Evolutionary conservation across 2,797 vertebrate genomes (phyloP).

Genomic region (Lacerta bilineata): DNA sequence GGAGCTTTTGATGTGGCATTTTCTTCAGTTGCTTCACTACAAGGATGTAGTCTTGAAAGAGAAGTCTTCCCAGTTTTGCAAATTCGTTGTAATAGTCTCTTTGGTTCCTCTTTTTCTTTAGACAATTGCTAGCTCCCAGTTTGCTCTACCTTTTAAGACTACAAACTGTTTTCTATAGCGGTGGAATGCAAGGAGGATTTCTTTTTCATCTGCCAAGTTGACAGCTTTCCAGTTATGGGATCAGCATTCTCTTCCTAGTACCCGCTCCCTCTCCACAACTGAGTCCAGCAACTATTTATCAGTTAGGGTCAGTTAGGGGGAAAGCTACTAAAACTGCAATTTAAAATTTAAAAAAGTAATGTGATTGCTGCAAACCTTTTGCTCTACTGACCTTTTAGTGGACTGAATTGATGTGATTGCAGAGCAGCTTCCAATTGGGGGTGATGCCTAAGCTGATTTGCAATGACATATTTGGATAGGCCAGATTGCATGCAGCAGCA

Average conservation of each 20-base stretch:
- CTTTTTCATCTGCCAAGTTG: neutral
- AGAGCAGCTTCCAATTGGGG: neutral
- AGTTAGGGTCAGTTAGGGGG: neutral
- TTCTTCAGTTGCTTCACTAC: neutral
- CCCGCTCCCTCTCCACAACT: no score
- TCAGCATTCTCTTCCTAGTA: neutral
- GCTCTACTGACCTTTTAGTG: neutral
- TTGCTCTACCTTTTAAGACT: neutral
- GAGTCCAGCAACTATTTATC: neutral
- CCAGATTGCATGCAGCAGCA: neutral
- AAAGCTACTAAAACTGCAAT: neutral
- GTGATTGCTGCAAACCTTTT: neutral
- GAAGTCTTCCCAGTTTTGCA: neutral
- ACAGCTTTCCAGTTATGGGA: neutral
- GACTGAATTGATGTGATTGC: neutral
- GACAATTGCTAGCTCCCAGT: neutral
- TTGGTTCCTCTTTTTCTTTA: neutral
- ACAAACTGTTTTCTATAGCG: neutral
- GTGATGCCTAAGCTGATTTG: neutral
- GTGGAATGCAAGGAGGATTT: neutral
- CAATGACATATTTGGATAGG: neutral
- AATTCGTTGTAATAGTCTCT: neutral
- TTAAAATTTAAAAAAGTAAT: no score
- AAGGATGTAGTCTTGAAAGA: neutral
- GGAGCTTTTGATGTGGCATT: neutral